These are phyloP conservation scores for Nixonia krombeini DNA, from an alignment of 1,140 invertebrate species.

Conservation along the genomic window DNA sequence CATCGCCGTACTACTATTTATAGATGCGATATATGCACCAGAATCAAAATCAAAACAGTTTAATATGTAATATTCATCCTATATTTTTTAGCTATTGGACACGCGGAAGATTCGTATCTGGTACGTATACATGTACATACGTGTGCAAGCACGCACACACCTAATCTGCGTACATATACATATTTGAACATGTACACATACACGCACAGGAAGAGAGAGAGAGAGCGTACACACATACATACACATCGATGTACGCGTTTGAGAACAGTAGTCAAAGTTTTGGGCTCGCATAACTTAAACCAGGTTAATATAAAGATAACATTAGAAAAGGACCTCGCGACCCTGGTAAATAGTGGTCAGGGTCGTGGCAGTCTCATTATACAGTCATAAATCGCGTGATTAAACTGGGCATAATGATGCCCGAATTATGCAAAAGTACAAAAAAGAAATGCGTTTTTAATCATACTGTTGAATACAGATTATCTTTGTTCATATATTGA, in stretches of 20 bases:
- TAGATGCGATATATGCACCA: slow-evolving; percentile 18
- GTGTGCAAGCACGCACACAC: too few relatives aligned
- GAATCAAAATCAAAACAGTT: slow-evolving; percentile 9
- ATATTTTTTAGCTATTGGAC: slow-evolving; percentile 11
- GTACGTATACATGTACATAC: slow-evolving; percentile 62
- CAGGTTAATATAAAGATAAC: slow-evolving; percentile 53
- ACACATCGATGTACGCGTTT: too few relatives aligned
- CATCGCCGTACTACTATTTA: slow-evolving; percentile 18
- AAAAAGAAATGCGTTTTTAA: slow-evolving; percentile 36
- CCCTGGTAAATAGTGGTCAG: slow-evolving; percentile 49
- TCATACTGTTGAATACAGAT: slow-evolving; percentile 24
- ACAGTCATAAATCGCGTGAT: slow-evolving; percentile 57
- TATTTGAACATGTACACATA: too few relatives aligned
- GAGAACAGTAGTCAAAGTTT: too few relatives aligned
- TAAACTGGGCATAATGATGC: slow-evolving; percentile 56
- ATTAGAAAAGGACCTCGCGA: slow-evolving; percentile 57
- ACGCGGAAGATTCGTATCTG: slow-evolving; percentile 54
- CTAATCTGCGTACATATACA: too few relatives aligned
- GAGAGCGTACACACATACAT: too few relatives aligned
- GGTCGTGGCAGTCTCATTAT: slow-evolving; percentile 49
- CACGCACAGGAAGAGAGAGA: too few relatives aligned
- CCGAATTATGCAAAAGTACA: slow-evolving; percentile 52
- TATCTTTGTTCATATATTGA: too few relatives aligned
- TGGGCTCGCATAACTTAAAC: slow-evolving; percentile 49
- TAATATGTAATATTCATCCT: neutral